A percentile compares a stretch with the other conserved stretches of the same genome.
These are phyloP conservation scores for Gerosis bhagava DNA, from an alignment of 2,888 invertebrate species.

Conservation along the genomic window DNA sequence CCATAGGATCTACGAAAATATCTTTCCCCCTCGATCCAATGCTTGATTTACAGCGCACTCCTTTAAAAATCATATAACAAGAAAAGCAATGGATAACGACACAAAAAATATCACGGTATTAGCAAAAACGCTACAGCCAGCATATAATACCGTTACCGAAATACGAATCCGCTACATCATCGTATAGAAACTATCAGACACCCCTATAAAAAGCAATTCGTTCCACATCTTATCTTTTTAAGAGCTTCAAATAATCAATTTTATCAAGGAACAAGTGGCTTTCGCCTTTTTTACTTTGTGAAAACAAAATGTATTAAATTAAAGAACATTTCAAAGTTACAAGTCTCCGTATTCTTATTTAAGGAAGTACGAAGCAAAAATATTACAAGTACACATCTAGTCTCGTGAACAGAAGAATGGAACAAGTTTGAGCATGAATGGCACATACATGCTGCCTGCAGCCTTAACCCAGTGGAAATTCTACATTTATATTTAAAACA, in stretches of 20 bases:
- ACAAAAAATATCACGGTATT: neutral
- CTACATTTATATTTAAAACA: conserved; percentile 10
- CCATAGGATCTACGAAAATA: too few relatives aligned
- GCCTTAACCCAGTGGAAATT: conserved; percentile 1
- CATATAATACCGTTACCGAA: conserved; percentile 6
- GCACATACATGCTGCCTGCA: conserved; percentile 5
- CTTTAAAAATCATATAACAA: too few relatives aligned
- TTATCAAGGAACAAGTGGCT: conserved; percentile 15
- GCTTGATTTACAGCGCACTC: too few relatives aligned
- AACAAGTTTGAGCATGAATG: conserved; percentile 4
- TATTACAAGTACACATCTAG: conserved; percentile 9
- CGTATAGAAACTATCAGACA: conserved; percentile 25
- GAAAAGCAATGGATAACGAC: conserved; percentile 1
- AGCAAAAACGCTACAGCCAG: neutral
- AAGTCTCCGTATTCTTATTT: too few relatives aligned
- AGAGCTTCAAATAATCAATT: conserved; percentile 26
- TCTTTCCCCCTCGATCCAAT: too few relatives aligned
- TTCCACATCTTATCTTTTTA: conserved; percentile 25
- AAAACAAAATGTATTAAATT: conserved; percentile 14
- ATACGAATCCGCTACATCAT: conserved; percentile 25
- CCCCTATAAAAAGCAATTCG: conserved; percentile 25
- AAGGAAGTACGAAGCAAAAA: too few relatives aligned
- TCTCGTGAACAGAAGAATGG: conserved; percentile 5
- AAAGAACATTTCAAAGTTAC: neutral
- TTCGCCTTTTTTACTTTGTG: conserved; percentile 8